A percentile compares a stretch with the other conserved stretches of the same genome.
Evolutionary conservation across 2,797 vertebrate genomes (phyloP).

Genomic region (Clarias laeviceps): DNA sequence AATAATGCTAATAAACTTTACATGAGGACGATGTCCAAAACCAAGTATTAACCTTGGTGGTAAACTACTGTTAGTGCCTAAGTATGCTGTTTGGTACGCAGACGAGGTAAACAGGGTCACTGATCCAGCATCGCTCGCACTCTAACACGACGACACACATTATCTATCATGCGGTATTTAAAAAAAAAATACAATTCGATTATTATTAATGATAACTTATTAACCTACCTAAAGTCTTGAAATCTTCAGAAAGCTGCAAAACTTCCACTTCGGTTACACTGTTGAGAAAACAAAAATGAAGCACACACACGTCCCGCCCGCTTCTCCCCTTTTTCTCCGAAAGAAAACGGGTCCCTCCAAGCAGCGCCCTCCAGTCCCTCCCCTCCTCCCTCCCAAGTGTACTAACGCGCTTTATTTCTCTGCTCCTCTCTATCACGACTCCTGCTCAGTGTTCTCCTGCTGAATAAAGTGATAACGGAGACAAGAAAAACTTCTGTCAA

Average conservation of each 20-base stretch:
- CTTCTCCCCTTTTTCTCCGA: background rate
- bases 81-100: background rate
- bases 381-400: background rate
- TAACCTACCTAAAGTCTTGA: background rate
- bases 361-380: background rate
- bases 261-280: background rate
- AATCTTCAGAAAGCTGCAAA: background rate
- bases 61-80: background rate
- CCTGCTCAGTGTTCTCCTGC: background rate
- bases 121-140: background rate
- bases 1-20: background rate
- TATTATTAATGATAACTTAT: background rate
- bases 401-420: conserved; percentile 13
- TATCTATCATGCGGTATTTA: no score
- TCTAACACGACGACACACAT: background rate
- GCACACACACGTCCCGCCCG: background rate
- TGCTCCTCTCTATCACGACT: background rate
- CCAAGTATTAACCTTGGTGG: no score
- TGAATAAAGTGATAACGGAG: background rate
- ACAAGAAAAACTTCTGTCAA: background rate
- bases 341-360: background rate
- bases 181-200: no score
- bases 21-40: background rate
- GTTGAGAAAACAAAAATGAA: background rate
- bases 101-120: background rate